Evolutionary conservation across 2,888 invertebrate species (phyloP), one percentile per base, ranked within the genome.

Genomic region (Gymnocheta viridis): DNA sequence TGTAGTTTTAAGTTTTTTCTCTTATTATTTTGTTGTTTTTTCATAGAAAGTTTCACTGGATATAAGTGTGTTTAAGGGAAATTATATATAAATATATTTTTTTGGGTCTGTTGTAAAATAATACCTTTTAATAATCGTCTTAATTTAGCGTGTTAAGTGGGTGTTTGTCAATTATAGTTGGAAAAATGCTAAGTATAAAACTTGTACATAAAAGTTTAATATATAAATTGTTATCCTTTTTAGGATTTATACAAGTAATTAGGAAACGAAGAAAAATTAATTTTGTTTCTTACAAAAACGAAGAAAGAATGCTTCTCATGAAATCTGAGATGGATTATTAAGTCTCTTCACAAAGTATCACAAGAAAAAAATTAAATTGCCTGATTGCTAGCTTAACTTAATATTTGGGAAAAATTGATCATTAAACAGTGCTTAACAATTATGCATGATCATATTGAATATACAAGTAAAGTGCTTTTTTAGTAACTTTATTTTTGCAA

Each of bases 141-240:
- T 78, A 81, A 81, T 81, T 80, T 73, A 56, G 72, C 72, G 81
- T 78, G 77, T 84, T 81, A 81, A 81, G 69, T 84, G 77, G 84
- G 56, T 78, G 77, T 77, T 81, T 64, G 19, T 62, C 56, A 69
- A 41, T 41, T 54, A 79, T 27, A 27, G 38, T 66, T 35, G n/a
- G 29, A 41, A 77, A 14, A n/a, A 17, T 14, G 1, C 29, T 44
- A 32, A 5, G 14, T 67, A 44, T 51, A 29, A 66, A 41, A 24
- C 17, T 35, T 54, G 29, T 60, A 60, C 67, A 67, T 24, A 24
- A 22, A 19, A 64, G 35, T 72, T 32, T 22, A 17, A 29, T 24
- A 41, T 54, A 35, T 54, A 12, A 7, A 41, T 10, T 56, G 27
- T 47, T 19, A 19, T 47, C 4, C n/a, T 62, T 17, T 10, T n/a